Base-by-base conservation (phyloP, 2,888 invertebrate genomes). In the Cheilosia soror region DNA sequence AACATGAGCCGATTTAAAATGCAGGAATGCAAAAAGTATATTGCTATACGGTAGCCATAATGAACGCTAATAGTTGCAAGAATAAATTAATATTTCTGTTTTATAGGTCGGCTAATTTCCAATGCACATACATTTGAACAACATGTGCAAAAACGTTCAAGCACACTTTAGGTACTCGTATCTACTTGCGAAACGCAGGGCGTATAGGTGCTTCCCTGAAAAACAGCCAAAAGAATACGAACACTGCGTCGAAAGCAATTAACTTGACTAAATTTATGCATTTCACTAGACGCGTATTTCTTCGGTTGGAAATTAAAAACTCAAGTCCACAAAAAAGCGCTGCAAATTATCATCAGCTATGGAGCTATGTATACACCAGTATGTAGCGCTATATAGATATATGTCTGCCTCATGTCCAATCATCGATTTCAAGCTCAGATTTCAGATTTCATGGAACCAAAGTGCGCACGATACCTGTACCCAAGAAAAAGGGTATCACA, bases 391-490 rank as follows among this genome's bases (percentile, higher is more conserved):
- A n/a, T 5, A n/a, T n/a, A n/a, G n/a, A n/a, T n/a, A n/a, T 42
- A 47, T n/a, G 15, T 29, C 20, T 42, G 20, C 29, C 6, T 29
- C 53, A 33, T 53, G 37, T 55, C 63, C 69, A 71, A 78, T 58
- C 66, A 73, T 68, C 62, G 80, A 80, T 73, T 44, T 47, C 60
- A 80, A 80, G 73, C 73, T 68, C 68, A 62, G 60, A 80, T 76
- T 69, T 76, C 66, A n/a, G 51, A 79, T 72, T 79, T 79, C 72
- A 72, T 60, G 72, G 72, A 79, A 79, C 33, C 51, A 73, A 68
- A 72, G n/a, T 47, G 13, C 20, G 20, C 51, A 20, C 63, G 49
- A 42, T 11, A 42, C 27, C 47, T 11, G 11, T 47, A n/a, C 51
- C 5, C 20, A 79, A 40, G 62, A 9, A 63, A 76, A 76, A 76